Percentiles rank a stretch among this genome's conserved stretches.
Conservation (phyloP, 2,797 vertebrate genomes). For the Ammospiza maritima region DNA sequence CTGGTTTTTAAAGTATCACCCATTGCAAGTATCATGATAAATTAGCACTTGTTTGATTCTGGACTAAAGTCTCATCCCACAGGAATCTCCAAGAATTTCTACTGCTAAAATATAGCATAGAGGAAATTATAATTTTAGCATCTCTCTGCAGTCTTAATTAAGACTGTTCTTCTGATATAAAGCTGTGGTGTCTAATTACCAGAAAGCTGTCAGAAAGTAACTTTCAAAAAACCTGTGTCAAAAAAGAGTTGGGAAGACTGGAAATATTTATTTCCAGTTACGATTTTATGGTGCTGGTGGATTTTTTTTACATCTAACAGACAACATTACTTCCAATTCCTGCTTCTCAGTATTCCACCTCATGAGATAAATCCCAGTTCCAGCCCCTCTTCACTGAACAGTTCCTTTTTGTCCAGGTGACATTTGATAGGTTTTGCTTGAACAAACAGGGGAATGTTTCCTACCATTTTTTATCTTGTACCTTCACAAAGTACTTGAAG, state of each 20-base stretch:
- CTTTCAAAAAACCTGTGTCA: conserved; percentile 44
- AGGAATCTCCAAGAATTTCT: conserved; percentile 55
- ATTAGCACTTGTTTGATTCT: conserved; percentile 58
- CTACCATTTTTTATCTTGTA: neutral
- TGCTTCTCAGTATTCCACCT: neutral
- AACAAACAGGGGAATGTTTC: neutral
- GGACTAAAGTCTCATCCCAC: conserved; percentile 58
- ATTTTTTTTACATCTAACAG: neutral
- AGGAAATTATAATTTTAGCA: conserved; percentile 69
- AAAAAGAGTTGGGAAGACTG: conserved; percentile 2
- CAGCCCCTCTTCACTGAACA: neutral
- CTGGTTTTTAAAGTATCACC: neutral
- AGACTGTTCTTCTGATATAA: conserved; percentile 42
- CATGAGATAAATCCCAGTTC: neutral
- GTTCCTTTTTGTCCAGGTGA: neutral
- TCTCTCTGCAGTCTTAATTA: conserved; percentile 71
- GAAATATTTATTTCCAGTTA: conserved; percentile 1
- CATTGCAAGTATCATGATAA: conserved; percentile 7
- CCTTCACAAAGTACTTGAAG: neutral
- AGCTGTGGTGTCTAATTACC: conserved; percentile 48
- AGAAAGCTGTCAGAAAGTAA: conserved; percentile 48
- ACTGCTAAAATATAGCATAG: conserved; percentile 40
- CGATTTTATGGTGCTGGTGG: neutral
- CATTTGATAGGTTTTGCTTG: neutral
- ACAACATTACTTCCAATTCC: neutral